These are phyloP conservation scores for Patiria pectinifera DNA, from an alignment of 53 echinoderm and acorn worm genomes.

Conservation along the genomic window DNA sequence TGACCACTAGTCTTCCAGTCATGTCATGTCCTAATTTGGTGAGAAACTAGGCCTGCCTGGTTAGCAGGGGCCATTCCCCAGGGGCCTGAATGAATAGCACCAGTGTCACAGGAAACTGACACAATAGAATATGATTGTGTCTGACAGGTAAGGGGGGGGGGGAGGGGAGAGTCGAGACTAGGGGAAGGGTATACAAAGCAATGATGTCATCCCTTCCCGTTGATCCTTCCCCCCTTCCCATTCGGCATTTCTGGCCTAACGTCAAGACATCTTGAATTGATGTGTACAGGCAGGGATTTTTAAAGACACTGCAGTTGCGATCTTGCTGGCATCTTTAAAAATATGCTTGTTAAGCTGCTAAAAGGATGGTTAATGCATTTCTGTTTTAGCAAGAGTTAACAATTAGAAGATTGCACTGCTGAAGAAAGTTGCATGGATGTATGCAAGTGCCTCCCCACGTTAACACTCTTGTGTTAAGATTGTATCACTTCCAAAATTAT, in stretches of 20 bases:
- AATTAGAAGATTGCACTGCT: too few relatives aligned
- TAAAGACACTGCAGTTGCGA: neutral
- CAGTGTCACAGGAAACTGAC: constrained; percentile 54
- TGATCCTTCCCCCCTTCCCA: neutral
- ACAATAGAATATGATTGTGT: constrained; percentile 59
- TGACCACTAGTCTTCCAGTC: constrained; percentile 7
- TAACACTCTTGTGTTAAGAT: too few relatives aligned
- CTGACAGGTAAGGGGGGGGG: constrained; percentile 31
- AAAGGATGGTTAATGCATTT: too few relatives aligned
- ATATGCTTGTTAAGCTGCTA: too few relatives aligned
- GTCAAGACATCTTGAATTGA: constrained; percentile 1
- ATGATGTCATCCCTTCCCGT: constrained; percentile 42
- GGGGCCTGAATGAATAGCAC: constrained; percentile 32
- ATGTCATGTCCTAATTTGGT: constrained; percentile 54
- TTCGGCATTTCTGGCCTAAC: neutral
- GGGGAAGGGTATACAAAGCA: neutral
- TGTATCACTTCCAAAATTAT: too few relatives aligned
- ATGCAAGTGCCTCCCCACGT: too few relatives aligned
- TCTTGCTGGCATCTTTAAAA: too few relatives aligned
- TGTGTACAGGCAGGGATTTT: neutral
- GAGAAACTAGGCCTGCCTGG: constrained; percentile 14
- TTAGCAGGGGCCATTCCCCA: neutral
- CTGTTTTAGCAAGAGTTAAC: too few relatives aligned
- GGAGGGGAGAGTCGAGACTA: neutral
- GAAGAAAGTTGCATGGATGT: too few relatives aligned